These are phyloP conservation scores for Pica pica DNA, from an alignment of 2,113 vertebrate genomes.

Conservation along the genomic window DNA sequence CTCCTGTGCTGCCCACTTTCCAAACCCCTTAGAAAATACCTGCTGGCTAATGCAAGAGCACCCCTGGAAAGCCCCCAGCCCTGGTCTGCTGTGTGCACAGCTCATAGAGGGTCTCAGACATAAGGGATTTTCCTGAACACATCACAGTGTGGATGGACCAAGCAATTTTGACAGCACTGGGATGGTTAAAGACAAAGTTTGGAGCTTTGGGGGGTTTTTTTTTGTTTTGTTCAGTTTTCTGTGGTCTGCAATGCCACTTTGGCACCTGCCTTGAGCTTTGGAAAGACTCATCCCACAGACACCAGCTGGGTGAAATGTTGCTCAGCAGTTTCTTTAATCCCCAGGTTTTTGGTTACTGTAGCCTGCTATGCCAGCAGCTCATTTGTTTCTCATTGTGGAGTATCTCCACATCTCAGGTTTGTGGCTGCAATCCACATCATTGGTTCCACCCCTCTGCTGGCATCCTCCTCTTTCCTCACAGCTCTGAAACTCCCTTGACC, in stretches of 20 bases:
- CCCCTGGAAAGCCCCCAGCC: background rate
- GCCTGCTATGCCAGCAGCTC: background rate
- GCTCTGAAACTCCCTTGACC: background rate
- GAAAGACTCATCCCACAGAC: background rate
- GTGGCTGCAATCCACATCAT: background rate
- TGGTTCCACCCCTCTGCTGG: background rate
- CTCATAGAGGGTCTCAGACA: rapidly evolving
- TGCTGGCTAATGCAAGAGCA: background rate
- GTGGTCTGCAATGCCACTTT: background rate
- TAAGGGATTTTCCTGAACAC: background rate
- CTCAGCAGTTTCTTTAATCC: background rate
- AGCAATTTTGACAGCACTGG: background rate
- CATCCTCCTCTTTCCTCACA: background rate
- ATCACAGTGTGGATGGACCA: background rate
- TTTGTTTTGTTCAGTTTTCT: background rate
- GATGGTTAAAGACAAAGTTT: background rate
- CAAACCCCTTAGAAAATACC: background rate
- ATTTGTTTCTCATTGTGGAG: background rate
- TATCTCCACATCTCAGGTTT: background rate
- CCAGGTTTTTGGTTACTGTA: background rate
- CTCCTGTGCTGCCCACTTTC: background rate
- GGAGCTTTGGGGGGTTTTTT: rapidly evolving
- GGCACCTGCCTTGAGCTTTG: background rate
- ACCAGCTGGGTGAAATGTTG: background rate
- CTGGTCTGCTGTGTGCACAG: background rate